Percentiles rank a stretch among this genome's conserved stretches.
Conservation (phyloP, 1,140 invertebrate genomes). For the Chrysopa pallens region DNA sequence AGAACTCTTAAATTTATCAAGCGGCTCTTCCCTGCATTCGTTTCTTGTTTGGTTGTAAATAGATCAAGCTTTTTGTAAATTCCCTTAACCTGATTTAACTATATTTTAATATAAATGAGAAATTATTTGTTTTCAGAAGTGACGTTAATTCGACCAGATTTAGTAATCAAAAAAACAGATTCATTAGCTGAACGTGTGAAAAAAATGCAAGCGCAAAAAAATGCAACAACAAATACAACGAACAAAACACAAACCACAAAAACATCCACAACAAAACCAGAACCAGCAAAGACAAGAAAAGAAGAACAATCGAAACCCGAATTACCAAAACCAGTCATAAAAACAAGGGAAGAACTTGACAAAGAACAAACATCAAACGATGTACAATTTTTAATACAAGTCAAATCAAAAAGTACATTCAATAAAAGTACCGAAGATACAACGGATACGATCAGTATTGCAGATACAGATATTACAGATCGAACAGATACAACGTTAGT, state of each 20-base stretch:
- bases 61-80: too few species aligned
- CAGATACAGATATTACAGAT: slow-evolving; percentile 32
- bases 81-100: too few species aligned
- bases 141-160: slow-evolving; percentile 2
- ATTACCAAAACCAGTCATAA: slow-evolving; percentile 13
- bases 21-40: too few species aligned
- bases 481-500: slow-evolving; percentile 23
- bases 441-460: slow-evolving; percentile 29
- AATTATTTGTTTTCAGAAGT: too few species aligned
- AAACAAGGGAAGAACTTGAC: slow-evolving; percentile 18
- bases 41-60: too few species aligned
- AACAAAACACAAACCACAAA: too few species aligned
- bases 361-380: slow-evolving; percentile 25
- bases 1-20: too few species aligned
- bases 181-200: slow-evolving; percentile 15
- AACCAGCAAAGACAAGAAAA: too few species aligned
- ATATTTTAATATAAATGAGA: too few species aligned
- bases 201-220: slow-evolving; percentile 15
- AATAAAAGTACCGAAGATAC: slow-evolving; percentile 10
- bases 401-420: slow-evolving; percentile 8
- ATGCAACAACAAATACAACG: slow-evolving; percentile 4
- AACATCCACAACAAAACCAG: too few species aligned
- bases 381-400: slow-evolving; percentile 35
- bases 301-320: slow-evolving; percentile 1
- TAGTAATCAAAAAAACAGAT: slow-evolving; percentile 15